These are phyloP conservation scores for Psophia crepitans DNA, from an alignment of 2,113 vertebrate genomes.

Conservation along the genomic window DNA sequence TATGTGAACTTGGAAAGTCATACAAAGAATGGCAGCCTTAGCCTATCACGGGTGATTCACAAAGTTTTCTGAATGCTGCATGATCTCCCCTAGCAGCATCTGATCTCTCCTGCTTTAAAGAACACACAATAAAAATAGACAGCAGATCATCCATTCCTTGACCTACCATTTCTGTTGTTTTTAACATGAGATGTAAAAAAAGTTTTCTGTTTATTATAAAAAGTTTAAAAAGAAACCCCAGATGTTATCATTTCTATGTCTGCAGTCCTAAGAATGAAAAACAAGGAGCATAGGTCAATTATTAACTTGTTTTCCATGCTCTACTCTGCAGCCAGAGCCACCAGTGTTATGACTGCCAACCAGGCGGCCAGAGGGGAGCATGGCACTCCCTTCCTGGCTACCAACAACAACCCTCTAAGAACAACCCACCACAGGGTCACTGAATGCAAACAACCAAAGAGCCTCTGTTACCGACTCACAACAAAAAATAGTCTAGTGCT, in stretches of 20 bases:
- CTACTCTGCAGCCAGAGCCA: not conserved
- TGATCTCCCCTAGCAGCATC: not conserved
- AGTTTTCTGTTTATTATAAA: not conserved
- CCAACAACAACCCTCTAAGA: not conserved
- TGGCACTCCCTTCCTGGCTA: not conserved
- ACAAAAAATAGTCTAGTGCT: not conserved
- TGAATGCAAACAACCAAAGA: not conserved
- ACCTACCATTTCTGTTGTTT: constrained; percentile 27
- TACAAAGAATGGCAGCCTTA: constrained; percentile 24
- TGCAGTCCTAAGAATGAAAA: constrained; percentile 24
- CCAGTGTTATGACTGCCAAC: not conserved
- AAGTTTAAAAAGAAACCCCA: constrained; percentile 2
- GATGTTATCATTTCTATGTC: constrained; percentile 47
- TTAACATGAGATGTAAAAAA: constrained; percentile 12
- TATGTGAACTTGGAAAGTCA: constrained; percentile 50
- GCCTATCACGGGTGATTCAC: not conserved
- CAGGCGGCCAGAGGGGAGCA: not conserved
- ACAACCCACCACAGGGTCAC: not conserved
- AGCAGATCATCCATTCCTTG: constrained; percentile 22
- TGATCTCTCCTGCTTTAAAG: constrained; percentile 19
- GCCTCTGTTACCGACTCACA: not conserved
- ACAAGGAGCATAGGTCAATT: constrained; percentile 27
- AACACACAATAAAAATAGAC: not conserved
- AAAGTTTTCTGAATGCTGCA: constrained; percentile 7
- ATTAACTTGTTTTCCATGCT: constrained; percentile 52